Evolutionary conservation across 2,888 invertebrate species (phyloP).

Genomic region (Ganaspis brasiliensis): DNA sequence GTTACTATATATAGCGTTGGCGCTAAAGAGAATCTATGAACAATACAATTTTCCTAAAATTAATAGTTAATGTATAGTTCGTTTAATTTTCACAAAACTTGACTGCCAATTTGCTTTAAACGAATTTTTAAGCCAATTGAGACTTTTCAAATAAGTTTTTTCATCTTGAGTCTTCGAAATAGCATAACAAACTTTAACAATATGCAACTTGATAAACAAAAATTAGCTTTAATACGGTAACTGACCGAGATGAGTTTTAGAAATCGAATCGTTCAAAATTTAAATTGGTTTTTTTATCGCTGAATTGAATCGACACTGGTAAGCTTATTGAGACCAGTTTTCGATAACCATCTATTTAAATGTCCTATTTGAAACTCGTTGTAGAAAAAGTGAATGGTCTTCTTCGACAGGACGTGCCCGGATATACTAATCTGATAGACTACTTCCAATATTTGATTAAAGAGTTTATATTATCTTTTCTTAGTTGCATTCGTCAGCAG

Average conservation of each 20-base stretch:
- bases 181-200: conserved; percentile 5
- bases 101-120: conserved; percentile 2
- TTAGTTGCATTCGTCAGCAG: no score
- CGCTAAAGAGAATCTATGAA: not conserved
- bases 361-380: conserved; percentile 25
- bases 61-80: not conserved
- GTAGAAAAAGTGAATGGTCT: conserved; percentile 19
- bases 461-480: not conserved
- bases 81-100: conserved; percentile 1
- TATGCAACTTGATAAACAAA: conserved; percentile 20
- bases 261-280: conserved; percentile 27
- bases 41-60: conserved; percentile 1
- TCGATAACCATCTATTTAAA: conserved; percentile 38
- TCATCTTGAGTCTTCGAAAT: not conserved
- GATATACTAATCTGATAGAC: not conserved
- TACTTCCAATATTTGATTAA: conserved; percentile 11
- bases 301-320: conserved; percentile 26
- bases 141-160: conserved; percentile 10
- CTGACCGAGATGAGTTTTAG: conserved; percentile 18
- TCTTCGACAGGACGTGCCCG: not conserved
- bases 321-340: conserved; percentile 27
- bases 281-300: conserved; percentile 28
- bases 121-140: conserved; percentile 21
- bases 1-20: no score
- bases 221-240: conserved; percentile 16